Base-by-base conservation (phyloP, 2,113 vertebrate species). In the Lucifuga dentata region DNA sequence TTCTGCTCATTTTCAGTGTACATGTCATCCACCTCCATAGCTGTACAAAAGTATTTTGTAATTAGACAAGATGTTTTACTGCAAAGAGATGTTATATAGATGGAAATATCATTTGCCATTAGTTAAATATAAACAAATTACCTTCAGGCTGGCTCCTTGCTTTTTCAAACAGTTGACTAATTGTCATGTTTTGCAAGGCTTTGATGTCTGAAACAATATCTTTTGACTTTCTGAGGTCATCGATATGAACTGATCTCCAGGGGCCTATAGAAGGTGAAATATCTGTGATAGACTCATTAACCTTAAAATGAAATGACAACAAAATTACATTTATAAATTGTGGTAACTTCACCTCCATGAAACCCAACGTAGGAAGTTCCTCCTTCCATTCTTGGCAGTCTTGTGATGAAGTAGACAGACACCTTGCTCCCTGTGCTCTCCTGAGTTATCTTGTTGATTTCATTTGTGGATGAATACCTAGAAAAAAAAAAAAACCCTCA, bases 181-280 rank as follows among this genome's bases (percentile, higher is more conserved):
- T 95, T 50, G 95, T 90, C 87, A 96, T 80, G 13, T 78, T 90
- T 84, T 95, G 94, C 81, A 99, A 83, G 16, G 87, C 86, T n/a
- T 94, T 95, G 76, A 99, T 56, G 24, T 98, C 95, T 0, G 95
- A 94, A 52, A 92, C 87, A 75, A 98, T 97, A 80, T 94, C 91
- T 11, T 90, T 92, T 46, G 96, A 95, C n/a, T 66, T 90, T 76
- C 92, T 92, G 19, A 99, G 94, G 78, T 99, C 98, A 0, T 99
- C 98, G 0, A 99, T 96, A 56, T 99, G 98, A 78, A 97, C 93
- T 0, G 96, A 96, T 61, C 81, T 94, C 98, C 97, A 99, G 5
- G 95, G 93, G 0, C 95, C 97, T 99, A 15, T 1, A 33, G 35
- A 84, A 4, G 61, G 50, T 8, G 58, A 68, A 1, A 49, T 32